Conservation (phyloP, 2,113 vertebrate genomes). For the Lepisosteus osseus region DNA sequence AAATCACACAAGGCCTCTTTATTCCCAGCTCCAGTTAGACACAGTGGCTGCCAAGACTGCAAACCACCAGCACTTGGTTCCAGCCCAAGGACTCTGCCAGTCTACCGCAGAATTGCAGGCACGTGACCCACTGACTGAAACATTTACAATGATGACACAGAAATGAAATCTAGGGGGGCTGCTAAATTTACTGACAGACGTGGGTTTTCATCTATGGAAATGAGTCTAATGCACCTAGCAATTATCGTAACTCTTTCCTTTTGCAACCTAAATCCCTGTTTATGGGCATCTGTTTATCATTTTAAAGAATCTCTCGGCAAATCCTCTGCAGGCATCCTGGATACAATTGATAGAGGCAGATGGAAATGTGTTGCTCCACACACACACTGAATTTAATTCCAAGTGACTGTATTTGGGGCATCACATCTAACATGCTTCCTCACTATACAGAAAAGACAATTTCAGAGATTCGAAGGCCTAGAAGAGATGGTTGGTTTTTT, state of each 20-base stretch:
- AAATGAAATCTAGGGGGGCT: slow-evolving; percentile 2
- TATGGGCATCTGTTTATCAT: not conserved
- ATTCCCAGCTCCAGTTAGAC: slow-evolving; percentile 38
- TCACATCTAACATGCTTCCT: not conserved
- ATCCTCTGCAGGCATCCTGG: not conserved
- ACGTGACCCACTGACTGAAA: slow-evolving; percentile 49
- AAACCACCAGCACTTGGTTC: slow-evolving; percentile 44
- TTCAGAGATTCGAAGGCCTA: not conserved
- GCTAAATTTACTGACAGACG: slow-evolving; percentile 3
- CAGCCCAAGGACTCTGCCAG: slow-evolving; percentile 46
- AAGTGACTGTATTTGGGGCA: not conserved
- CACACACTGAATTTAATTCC: not conserved
- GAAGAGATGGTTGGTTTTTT: not conserved
- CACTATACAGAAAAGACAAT: not conserved
- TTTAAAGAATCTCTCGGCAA: slow-evolving; percentile 5
- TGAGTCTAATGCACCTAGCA: not conserved
- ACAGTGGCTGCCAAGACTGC: slow-evolving; percentile 43
- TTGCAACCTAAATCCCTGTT: not conserved
- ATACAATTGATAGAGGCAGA: not conserved
- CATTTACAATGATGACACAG: slow-evolving; percentile 14
- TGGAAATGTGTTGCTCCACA: not conserved
- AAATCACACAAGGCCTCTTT: slow-evolving; percentile 36
- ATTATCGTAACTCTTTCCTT: not conserved
- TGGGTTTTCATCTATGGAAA: slow-evolving; percentile 2
- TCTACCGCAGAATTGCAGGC: slow-evolving; percentile 50